phyloP scores from a whole-genome alignment of 1,140 invertebrate genomes.

The Drosophila nigrodunni region DNA sequence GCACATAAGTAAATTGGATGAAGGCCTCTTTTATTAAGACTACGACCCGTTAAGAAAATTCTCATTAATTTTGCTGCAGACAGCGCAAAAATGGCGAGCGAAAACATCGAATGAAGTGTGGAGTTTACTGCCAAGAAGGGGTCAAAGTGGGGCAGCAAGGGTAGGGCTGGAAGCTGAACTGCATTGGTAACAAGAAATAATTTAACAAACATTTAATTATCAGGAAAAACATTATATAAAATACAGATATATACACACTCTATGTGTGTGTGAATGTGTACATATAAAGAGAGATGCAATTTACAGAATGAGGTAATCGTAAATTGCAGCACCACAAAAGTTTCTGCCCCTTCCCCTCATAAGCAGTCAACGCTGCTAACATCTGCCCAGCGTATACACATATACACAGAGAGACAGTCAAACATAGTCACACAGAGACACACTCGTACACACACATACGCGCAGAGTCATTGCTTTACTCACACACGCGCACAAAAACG shows the following conservation, averaged over 20 bases:
- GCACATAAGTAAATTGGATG: slow-evolving; percentile 15
- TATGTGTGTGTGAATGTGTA: slow-evolving; percentile 3
- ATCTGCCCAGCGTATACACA: slow-evolving; percentile 30
- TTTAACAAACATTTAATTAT: slow-evolving; percentile 74
- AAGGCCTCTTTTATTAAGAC: slow-evolving; percentile 63
- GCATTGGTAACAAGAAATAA: slow-evolving; percentile 52
- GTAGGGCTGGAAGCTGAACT: slow-evolving; percentile 10
- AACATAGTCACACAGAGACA: slow-evolving; percentile 7
- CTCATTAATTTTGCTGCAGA: slow-evolving; percentile 61
- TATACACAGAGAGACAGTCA: slow-evolving; percentile 11
- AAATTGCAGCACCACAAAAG: slow-evolving; percentile 53
- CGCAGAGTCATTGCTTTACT: slow-evolving; percentile 28
- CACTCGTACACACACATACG: slow-evolving; percentile 15
- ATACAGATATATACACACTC: slow-evolving; percentile 2
- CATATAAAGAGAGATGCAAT: slow-evolving; percentile 59
- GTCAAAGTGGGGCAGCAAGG: neutral
- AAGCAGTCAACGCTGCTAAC: slow-evolving; percentile 21
- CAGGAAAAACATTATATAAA: slow-evolving; percentile 52
- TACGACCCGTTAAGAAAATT: slow-evolving; percentile 49
- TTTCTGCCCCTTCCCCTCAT: neutral
- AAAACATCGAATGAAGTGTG: neutral
- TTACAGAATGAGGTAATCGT: slow-evolving; percentile 75
- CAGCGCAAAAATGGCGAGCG: slow-evolving; percentile 13
- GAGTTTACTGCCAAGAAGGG: neutral
- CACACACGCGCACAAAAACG: slow-evolving; percentile 70